Conservation (phyloP, 2,888 invertebrate species). For the Acanthacorydalis orientalis region DNA sequence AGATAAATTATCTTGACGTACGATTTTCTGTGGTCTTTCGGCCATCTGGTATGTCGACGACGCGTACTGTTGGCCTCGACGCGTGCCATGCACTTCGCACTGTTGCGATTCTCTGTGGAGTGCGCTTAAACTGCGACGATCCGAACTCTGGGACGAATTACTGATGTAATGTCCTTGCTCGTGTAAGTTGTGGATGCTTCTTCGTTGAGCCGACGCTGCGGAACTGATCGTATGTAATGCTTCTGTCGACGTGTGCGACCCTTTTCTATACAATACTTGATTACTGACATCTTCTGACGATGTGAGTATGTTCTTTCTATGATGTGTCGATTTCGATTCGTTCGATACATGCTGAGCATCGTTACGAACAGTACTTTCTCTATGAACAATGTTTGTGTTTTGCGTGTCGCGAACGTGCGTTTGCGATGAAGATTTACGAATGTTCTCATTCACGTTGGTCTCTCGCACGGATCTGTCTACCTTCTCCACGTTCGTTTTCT, state of each 20-base stretch:
- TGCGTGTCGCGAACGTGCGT: slow-evolving; percentile 8
- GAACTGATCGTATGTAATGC: slow-evolving; percentile 54
- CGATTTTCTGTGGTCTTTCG: slow-evolving; percentile 44
- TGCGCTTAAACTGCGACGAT: slow-evolving; percentile 62
- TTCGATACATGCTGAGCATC: background rate
- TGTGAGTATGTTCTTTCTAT: slow-evolving; percentile 56
- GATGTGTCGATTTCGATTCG: slow-evolving; percentile 18
- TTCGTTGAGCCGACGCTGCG: slow-evolving; percentile 61
- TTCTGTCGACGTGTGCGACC: slow-evolving; percentile 48
- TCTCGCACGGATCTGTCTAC: slow-evolving; percentile 6
- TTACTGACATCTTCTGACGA: slow-evolving; percentile 60
- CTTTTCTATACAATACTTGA: slow-evolving; percentile 61
- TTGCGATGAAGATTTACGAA: slow-evolving; percentile 22
- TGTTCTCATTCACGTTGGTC: slow-evolving; percentile 9
- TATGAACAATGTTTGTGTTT: background rate
- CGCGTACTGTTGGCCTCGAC: slow-evolving; percentile 35
- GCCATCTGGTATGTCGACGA: slow-evolving; percentile 25
- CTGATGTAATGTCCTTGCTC: slow-evolving; percentile 53
- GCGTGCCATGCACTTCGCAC: slow-evolving; percentile 26
- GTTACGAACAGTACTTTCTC: background rate
- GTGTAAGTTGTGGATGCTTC: slow-evolving; percentile 63
- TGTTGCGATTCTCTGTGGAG: slow-evolving; percentile 51
- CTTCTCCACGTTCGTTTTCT: background rate
- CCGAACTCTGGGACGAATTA: slow-evolving; percentile 46
- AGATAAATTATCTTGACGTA: slow-evolving; percentile 46